Conservation (phyloP, 2,888 invertebrate species). For the Acanthopleura granulata region DNA sequence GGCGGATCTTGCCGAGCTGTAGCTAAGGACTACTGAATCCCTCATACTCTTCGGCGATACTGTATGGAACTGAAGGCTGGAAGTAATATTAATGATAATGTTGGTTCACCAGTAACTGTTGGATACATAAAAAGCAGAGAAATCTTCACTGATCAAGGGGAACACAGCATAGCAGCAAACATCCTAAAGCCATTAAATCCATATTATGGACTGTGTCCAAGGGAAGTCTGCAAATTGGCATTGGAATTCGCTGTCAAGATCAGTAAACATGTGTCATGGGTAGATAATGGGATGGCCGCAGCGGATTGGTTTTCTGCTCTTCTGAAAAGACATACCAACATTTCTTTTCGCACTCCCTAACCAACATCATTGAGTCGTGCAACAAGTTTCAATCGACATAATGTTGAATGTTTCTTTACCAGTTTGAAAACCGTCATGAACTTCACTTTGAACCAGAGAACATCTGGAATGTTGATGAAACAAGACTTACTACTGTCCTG, state of each 20-base stretch:
- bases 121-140: constrained; percentile 11
- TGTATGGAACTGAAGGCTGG: background rate
- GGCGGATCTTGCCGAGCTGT: background rate
- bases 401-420: constrained; percentile 29
- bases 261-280: constrained; percentile 21
- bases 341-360: constrained; percentile 30
- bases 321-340: constrained; percentile 23
- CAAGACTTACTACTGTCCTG: constrained; percentile 35
- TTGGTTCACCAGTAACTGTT: background rate
- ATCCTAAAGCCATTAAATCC: constrained; percentile 22
- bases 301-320: constrained; percentile 19
- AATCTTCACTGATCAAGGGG: constrained; percentile 24
- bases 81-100: no score
- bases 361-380: constrained; percentile 31
- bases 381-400: constrained; percentile 31
- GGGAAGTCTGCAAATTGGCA: constrained; percentile 25
- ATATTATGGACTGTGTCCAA: constrained; percentile 24
- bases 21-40: constrained; percentile 12
- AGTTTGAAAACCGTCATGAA: constrained; percentile 32
- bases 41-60: background rate
- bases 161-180: constrained; percentile 20
- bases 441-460: constrained; percentile 21
- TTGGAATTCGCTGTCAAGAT: constrained; percentile 24
- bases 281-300: background rate
- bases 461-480: constrained; percentile 36